A percentile compares a stretch with the other conserved stretches of the same genome.
These are phyloP conservation scores for Ganaspis brasiliensis DNA, from an alignment of 2,888 invertebrate genomes.

Conservation along the genomic window DNA sequence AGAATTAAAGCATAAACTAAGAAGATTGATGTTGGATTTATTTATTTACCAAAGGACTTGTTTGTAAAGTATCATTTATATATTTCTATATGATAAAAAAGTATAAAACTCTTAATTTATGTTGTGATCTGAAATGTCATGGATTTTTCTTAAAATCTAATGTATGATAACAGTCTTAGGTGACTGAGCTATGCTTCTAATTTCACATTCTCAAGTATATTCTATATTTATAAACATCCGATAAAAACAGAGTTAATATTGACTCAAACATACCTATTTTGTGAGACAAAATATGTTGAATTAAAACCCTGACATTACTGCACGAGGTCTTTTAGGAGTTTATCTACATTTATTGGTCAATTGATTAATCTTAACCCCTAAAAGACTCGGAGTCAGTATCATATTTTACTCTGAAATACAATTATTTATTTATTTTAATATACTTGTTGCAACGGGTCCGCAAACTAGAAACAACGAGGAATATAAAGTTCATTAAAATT, in stretches of 20 bases:
- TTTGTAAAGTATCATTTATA: constrained; percentile 19
- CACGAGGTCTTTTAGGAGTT: constrained; percentile 6
- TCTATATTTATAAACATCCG: constrained; percentile 37
- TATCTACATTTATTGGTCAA: constrained; percentile 9
- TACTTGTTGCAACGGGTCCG: constrained; percentile 4
- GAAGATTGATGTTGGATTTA: constrained; percentile 4
- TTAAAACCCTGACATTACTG: constrained; percentile 1
- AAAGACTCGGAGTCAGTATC: constrained; percentile 11
- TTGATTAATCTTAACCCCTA: constrained; percentile 7
- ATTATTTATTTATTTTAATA: constrained; percentile 19
- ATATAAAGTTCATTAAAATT: constrained; percentile 36
- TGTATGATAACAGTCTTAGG: constrained; percentile 12
- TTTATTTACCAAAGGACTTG: constrained; percentile 28
- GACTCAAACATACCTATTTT: constrained; percentile 15
- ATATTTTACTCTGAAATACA: constrained; percentile 37
- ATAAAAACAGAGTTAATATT: constrained; percentile 11
- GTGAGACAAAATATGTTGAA: background rate
- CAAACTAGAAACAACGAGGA: constrained; percentile 23
- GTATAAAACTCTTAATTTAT: constrained; percentile 27
- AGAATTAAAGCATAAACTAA: background rate
- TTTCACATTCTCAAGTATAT: constrained; percentile 17
- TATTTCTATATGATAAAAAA: constrained; percentile 25
- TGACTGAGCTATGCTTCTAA: background rate
- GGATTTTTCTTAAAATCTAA: constrained; percentile 27
- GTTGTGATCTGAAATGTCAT: constrained; percentile 34